Conservation (phyloP, 1,140 invertebrate genomes). For the Drosophila teissieri region DNA sequence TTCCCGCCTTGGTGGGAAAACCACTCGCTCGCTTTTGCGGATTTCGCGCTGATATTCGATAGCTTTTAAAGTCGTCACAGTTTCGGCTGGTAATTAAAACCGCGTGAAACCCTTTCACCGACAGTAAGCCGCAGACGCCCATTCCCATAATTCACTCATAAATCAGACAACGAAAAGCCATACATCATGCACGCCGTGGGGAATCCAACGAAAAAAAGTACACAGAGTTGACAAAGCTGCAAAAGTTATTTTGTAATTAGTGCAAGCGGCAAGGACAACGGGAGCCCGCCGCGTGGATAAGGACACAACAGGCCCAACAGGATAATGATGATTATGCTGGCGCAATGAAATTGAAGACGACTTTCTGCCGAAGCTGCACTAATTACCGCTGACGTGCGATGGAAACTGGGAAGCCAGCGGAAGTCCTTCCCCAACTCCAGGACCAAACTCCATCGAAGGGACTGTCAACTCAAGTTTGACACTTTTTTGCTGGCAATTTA, state of each 20-base stretch:
- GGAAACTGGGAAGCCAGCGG: conserved; percentile 8
- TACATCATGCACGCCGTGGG: conserved; percentile 74
- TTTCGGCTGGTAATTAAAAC: conserved; percentile 65
- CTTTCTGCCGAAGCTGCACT: conserved; percentile 71
- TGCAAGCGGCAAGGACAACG: conserved; percentile 49
- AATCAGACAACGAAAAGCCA: conserved; percentile 70
- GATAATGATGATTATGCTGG: conserved; percentile 55
- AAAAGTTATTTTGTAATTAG: conserved; percentile 83
- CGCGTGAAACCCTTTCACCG: conserved; percentile 60
- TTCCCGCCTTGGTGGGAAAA: conserved; percentile 4
- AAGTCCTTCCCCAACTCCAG: conserved; percentile 7
- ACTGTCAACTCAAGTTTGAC: conserved; percentile 82
- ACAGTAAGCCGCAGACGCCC: conserved; percentile 45
- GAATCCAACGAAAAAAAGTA: conserved; percentile 52
- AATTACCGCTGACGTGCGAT: conserved; percentile 73
- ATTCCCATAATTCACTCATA: conserved; percentile 21
- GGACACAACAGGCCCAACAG: conserved; percentile 33
- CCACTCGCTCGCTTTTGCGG: conserved; percentile 5
- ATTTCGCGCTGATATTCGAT: conserved; percentile 15
- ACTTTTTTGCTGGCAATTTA: conserved; percentile 77
- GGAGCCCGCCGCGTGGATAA: conserved; percentile 30
- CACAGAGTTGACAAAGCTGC: conserved; percentile 65
- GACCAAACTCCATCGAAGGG: conserved; percentile 20
- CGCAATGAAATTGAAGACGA: conserved; percentile 75
- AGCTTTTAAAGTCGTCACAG: conserved; percentile 51